A percentile compares a stretch with the other conserved stretches of the same genome.
Evolutionary conservation across 2,888 invertebrate genomes (phyloP).

Genomic region (Hypomecis punctinalis): DNA sequence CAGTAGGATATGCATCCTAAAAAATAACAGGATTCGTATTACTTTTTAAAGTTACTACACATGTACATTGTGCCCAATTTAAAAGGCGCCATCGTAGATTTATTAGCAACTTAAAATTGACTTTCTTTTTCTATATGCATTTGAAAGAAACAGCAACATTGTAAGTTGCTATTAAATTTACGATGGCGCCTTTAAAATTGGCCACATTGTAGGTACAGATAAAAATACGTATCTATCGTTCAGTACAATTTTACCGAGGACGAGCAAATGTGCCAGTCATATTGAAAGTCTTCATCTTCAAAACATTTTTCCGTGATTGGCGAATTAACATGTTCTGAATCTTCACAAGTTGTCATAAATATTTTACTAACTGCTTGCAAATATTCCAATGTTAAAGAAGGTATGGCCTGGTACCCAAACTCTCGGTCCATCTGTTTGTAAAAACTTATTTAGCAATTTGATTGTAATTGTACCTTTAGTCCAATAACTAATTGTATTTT

Average conservation of each 20-base stretch:
- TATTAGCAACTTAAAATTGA: no score
- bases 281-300: slow-evolving; percentile 66
- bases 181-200: no score
- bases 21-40: slow-evolving; percentile 38
- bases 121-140: no score
- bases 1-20: slow-evolving; percentile 79
- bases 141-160: no score
- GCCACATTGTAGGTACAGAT: no score
- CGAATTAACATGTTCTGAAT: slow-evolving; percentile 65
- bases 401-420: slow-evolving; percentile 80
- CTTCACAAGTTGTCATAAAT: slow-evolving; percentile 50
- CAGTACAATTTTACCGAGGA: slow-evolving; percentile 56
- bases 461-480: not conserved
- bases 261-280: slow-evolving; percentile 74
- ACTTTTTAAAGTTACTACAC: no score
- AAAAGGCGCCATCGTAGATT: no score
- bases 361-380: slow-evolving; percentile 67
- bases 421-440: slow-evolving; percentile 60
- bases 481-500: not conserved
- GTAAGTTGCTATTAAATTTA: no score
- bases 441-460: not conserved
- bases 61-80: no score
- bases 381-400: slow-evolving; percentile 69
- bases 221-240: no score
- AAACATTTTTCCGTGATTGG: slow-evolving; percentile 70